Percentiles rank a stretch among this genome's conserved stretches.
Conservation (phyloP, 2,797 vertebrate genomes). For the Gadopsis marmoratus region DNA sequence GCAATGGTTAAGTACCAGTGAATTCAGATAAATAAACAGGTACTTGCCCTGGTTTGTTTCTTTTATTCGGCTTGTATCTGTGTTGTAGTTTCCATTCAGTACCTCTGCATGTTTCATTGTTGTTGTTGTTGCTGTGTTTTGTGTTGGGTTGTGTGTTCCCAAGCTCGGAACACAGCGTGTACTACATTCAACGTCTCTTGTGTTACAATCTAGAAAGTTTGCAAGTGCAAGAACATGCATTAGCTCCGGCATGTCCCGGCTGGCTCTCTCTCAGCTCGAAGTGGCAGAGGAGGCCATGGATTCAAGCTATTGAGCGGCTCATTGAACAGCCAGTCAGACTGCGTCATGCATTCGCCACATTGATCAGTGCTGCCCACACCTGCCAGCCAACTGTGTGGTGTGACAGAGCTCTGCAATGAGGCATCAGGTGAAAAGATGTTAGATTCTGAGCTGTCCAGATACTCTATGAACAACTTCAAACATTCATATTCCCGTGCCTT, state of each 20-base stretch:
- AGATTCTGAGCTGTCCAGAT: constrained; percentile 61
- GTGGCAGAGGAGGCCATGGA: constrained; percentile 47
- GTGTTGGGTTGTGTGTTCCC: constrained; percentile 65
- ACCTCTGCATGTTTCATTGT: constrained; percentile 61
- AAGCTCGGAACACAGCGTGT: constrained; percentile 81
- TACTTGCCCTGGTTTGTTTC: constrained; percentile 66
- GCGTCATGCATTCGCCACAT: constrained; percentile 49
- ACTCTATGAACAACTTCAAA: constrained; percentile 66
- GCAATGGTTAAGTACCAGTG: constrained; percentile 80
- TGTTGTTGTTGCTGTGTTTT: constrained; percentile 48
- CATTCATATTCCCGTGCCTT: constrained; percentile 65
- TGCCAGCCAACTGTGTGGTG: constrained; percentile 11
- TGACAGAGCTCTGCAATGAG: constrained; percentile 55
- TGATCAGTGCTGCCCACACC: constrained; percentile 45
- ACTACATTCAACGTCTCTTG: constrained; percentile 98
- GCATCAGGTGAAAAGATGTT: constrained; percentile 65
- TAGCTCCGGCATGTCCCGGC: constrained; percentile 58
- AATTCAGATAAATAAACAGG: constrained; percentile 77
- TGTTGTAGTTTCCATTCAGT: constrained; percentile 58
- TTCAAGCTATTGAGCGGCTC: constrained; percentile 64
- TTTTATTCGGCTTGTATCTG: constrained; percentile 65
- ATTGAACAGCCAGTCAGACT: constrained; percentile 49
- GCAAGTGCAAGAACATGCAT: constrained; percentile 85
- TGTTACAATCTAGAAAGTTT: constrained; percentile 92
- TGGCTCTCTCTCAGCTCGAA: constrained; percentile 46